A percentile compares a stretch with the other conserved stretches of the same genome.
Conservation (phyloP, 2,113 vertebrate genomes). For the Calidris pygmaea region DNA sequence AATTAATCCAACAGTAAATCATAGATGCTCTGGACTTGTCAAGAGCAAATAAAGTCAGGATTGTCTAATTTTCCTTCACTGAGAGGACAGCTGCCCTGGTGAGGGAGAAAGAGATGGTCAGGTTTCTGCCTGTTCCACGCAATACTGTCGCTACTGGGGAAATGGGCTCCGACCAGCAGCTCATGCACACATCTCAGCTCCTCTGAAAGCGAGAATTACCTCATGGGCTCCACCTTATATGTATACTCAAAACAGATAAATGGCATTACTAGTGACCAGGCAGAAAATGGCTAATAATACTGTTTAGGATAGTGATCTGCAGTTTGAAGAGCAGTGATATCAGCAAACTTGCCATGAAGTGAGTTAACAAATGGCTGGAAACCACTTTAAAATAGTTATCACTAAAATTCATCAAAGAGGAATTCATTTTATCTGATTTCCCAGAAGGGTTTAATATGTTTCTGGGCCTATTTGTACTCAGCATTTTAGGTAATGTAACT, state of each 20-base stretch:
- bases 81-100: too few relatives aligned
- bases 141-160: background rate
- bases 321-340: background rate
- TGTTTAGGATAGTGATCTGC: background rate
- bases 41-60: background rate
- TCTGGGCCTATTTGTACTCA: background rate
- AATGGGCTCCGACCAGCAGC: fast-evolving
- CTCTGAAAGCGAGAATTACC: background rate
- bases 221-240: background rate
- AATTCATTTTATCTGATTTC: background rate
- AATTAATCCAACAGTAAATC: background rate
- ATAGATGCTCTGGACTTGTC: background rate
- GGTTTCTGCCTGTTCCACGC: background rate
- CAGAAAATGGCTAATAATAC: background rate
- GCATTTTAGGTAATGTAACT: background rate
- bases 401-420: background rate
- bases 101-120: background rate
- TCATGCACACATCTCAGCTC: background rate
- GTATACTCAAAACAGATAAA: background rate
- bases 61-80: background rate
- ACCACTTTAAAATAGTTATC: background rate
- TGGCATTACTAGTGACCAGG: background rate
- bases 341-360: background rate
- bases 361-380: background rate
- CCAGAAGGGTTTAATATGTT: background rate